Base-by-base conservation (phyloP, 2,113 vertebrate genomes). In the Okapia johnstoni region DNA sequence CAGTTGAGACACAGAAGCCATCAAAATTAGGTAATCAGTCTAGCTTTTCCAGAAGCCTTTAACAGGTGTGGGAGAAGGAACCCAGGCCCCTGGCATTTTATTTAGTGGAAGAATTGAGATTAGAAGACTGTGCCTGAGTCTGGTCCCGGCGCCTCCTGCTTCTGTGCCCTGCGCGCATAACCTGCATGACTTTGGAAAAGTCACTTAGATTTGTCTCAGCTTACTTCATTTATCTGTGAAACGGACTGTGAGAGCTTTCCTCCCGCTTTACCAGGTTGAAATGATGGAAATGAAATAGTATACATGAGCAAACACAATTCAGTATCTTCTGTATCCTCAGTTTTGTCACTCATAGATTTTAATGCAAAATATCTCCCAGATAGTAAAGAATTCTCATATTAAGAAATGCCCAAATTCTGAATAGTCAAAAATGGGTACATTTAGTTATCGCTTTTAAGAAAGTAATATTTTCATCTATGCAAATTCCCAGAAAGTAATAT, bases 1-100 rank as follows among this genome's bases (percentile, higher is more conserved):
- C 89, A 89, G 36, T 40, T 25, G 15, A 90, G 61, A 96, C 58
- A 25, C 10, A 63, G 84, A 96, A 96, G 85, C 57, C 95, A 48
- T 95, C 76, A 88, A 95, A 94, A 85, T 91, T 85, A 95, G 36
- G 55, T 81, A 87, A 90, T 88, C 70, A 58, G 76, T 66, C 25
- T 89, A 50, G 50, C 28, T 4, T 81, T 93, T 85, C 52, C 85
- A 90, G 94, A 93, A 94, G 55, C 8, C 23, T 85, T 94, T 93
- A 58, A 23, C 36, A 97, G 85, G 97, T 98, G 88, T 95, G 81
- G 14, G 33, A 97, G 77, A 97, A 94, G 77, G 85, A 94, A 88
- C 26, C 52, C 97, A 98, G 94, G 17, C 33, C 66, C 43, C 57
- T 84, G 81, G 25, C 43, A 50, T 96, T 93, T 97, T 89, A 61